Evolutionary conservation across 1,140 invertebrate genomes (phyloP), one percentile per base, ranked within the genome.

Genomic region (Drosophila bifasciata): DNA sequence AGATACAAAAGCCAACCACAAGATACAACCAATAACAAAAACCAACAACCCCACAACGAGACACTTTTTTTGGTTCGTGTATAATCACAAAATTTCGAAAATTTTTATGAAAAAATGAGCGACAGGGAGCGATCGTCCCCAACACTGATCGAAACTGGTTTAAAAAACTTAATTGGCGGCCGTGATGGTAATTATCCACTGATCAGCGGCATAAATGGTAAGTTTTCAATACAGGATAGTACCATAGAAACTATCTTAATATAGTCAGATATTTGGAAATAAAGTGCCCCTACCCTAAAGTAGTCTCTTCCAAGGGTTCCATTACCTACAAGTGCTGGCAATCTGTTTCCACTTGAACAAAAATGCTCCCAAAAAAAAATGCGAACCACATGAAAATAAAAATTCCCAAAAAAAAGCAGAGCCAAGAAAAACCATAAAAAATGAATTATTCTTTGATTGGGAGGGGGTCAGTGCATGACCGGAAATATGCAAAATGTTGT

Each of bases 91-190:
- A 89, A 73, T 64, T 86, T 78, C 61, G 77, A 67, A 84, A 50
- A 77, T 90, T 91, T 91, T 78, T 91, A 91, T 91, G 90, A 91
- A 79, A 92, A 93, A 93, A 95, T 95, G 95, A 95, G 94, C 93
- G 95, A 95, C 93, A 95, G 95, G 93, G 94, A 95, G 93, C 94
- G 94, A 93, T 95, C 94, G 92, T 95, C 95, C 93, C 94, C 95
- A 92, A 95, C 94, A 93, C 94, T 95, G 92, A 94, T 95, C 93
- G 94, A 95, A 94, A 95, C 94, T 93, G 95, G 94, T 93, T 94
- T 95, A 93, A 95, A 94, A 93, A 95, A 95, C 93, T 93, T 95
- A 92, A 95, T 95, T 92, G 95, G 95, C 92, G 94, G 95, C 85
- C 94, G 95, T 92, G 94, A 95, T 94, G 93, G 93, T 92, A 94